phyloP scores from a whole-genome alignment of 1,140 invertebrate species.

The Drosophila kanapiae region DNA sequence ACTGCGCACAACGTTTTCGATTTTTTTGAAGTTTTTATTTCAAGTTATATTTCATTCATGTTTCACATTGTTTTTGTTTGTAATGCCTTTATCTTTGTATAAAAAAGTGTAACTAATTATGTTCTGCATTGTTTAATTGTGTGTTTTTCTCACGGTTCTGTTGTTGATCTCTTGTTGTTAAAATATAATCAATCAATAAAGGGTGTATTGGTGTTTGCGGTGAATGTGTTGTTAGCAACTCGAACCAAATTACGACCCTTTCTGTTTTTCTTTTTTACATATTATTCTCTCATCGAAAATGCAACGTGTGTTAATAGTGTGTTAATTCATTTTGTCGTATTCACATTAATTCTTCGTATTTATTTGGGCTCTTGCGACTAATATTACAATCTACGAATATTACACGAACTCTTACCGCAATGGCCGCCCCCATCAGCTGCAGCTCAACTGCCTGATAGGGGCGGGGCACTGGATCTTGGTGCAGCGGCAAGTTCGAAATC shows the following conservation, averaged over 20 bases:
- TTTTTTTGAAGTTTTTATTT: conserved; percentile 81
- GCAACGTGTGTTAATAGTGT: conserved; percentile 80
- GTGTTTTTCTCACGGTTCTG: conserved; percentile 63
- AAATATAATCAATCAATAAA: conserved; percentile 58
- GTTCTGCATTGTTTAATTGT: conserved; percentile 75
- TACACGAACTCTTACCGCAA: conserved; percentile 33
- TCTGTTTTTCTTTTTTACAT: conserved; percentile 43
- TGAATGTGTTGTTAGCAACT: conserved; percentile 53
- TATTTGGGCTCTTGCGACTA: conserved; percentile 49
- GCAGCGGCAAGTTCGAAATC: conserved; percentile 17
- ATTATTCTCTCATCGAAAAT: conserved; percentile 63
- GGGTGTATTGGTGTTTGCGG: conserved; percentile 50
- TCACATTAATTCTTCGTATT: conserved; percentile 43
- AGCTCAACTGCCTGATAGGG: conserved; percentile 63
- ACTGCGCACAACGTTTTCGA: conserved; percentile 45
- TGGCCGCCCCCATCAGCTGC: conserved; percentile 21
- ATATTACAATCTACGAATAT: conserved; percentile 67
- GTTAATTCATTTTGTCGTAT: conserved; percentile 73
- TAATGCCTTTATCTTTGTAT: conserved; percentile 81
- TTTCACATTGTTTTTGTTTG: conserved; percentile 77
- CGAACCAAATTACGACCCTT: conserved; percentile 68
- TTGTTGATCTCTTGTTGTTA: conserved; percentile 74
- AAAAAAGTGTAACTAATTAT: conserved; percentile 84
- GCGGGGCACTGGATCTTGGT: conserved; percentile 13
- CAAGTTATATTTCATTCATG: conserved; percentile 84